Evolutionary conservation across 2,888 invertebrate genomes (phyloP).

Genomic region (Polydrusus cervinus): DNA sequence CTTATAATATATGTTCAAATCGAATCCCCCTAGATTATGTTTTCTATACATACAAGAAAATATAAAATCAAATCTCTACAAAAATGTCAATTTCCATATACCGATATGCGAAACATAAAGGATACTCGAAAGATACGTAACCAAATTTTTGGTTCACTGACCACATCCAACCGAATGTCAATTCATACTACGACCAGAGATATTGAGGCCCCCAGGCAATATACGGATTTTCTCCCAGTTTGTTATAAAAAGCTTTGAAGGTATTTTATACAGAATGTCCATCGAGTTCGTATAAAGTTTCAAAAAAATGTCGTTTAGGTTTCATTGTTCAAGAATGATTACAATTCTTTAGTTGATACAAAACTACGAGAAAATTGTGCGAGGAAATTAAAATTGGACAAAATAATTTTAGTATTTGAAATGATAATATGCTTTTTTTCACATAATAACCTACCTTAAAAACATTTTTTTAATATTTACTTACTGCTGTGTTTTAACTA

Average conservation of each 20-base stretch:
- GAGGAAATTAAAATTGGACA: too few relatives aligned
- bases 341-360: too few relatives aligned
- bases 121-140: slow-evolving; percentile 26
- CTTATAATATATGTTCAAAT: neutral
- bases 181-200: slow-evolving; percentile 16
- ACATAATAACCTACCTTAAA: too few relatives aligned
- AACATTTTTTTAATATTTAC: too few relatives aligned
- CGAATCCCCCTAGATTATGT: neutral
- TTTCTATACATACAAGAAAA: slow-evolving; percentile 17
- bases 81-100: slow-evolving; percentile 28
- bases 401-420: too few relatives aligned
- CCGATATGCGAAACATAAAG: slow-evolving; percentile 21
- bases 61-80: slow-evolving; percentile 16
- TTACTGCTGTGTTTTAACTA: too few relatives aligned
- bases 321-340: too few relatives aligned
- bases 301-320: too few relatives aligned
- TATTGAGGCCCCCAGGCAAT: neutral
- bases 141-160: slow-evolving; percentile 35
- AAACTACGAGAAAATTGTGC: too few relatives aligned
- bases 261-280: neutral
- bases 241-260: slow-evolving; percentile 6
- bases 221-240: slow-evolving; percentile 18
- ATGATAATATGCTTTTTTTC: too few relatives aligned
- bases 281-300: too few relatives aligned
- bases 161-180: slow-evolving; percentile 32